Evolutionary conservation across 2,888 invertebrate species (phyloP), one percentile per base, ranked within the genome.

Genomic region (Cheilosia impressa): DNA sequence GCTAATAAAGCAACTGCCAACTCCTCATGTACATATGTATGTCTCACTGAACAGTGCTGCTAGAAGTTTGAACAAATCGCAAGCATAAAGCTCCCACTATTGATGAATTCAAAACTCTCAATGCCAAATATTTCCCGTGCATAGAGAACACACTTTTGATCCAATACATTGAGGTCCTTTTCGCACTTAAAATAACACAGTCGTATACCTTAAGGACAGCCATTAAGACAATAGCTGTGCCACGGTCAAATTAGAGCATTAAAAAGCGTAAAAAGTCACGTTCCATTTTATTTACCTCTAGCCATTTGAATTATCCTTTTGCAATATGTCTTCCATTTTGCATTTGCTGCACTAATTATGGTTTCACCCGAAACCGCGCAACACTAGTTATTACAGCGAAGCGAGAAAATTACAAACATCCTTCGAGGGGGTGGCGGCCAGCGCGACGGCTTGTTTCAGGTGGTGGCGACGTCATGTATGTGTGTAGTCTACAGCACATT

Each of bases 291-390:
- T 55, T 38, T 19, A 13, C 19, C 7, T 24, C 15, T n/a, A 52
- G 24, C 41, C n/a, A 60, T 53, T 65, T 72, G 17, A 24, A 53
- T 50, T 65, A 47, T 47, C 47, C 55, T 65, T 65, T 43, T n/a
- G 27, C 34, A 24, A 15, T 4, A 22, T 22, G 24, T 38, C 22
- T 13, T 50, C 17, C 27, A 73, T 10, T n/a, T n/a, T 38, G 43
- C 43, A 79, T 31, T 43, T 10, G 52, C 58, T 72, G 58, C 72
- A 79, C 72, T 79, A 79, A 79, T 79, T 79, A 72, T 38, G 58
- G 72, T 27, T 58, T 52, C n/a, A 72, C 57, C 52, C 47, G 27
- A 79, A 58, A 38, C 38, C 24, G 27, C 24, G 38, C 52, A 41
- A 52, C 52, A 52, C 52, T 47, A 52, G 10, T 52, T 41, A 50